Evolutionary conservation across 2,888 invertebrate species (phyloP).

Genomic region (Sphaerophoria taeniata): DNA sequence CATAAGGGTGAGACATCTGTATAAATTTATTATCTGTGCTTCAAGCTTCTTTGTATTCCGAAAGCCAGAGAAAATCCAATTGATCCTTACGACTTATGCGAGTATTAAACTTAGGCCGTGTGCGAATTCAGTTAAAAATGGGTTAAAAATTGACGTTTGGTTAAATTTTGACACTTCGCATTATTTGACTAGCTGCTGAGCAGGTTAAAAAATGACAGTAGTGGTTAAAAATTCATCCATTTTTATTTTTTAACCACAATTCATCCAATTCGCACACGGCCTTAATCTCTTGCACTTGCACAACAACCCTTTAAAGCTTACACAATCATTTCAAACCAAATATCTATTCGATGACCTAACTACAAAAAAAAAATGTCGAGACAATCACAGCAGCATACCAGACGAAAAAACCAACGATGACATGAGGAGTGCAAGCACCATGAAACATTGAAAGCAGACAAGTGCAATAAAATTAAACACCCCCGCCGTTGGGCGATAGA

Average conservation of each 20-base stretch:
- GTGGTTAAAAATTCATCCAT: no score
- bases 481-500: neutral
- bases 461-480: constrained; percentile 21
- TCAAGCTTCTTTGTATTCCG: neutral
- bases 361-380: neutral
- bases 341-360: constrained; percentile 2
- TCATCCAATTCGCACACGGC: no score
- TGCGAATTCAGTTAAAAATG: no score
- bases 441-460: constrained; percentile 13
- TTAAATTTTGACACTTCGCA: no score
- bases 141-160: no score
- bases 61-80: neutral
- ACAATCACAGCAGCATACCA: constrained; percentile 7
- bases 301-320: neutral
- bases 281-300: constrained; percentile 17
- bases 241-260: no score
- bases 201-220: no score
- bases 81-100: neutral
- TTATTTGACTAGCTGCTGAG: no score
- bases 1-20: no score
- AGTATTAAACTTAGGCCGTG: neutral
- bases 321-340: constrained; percentile 6
- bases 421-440: neutral
- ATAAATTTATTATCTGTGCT: no score
- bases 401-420: constrained; percentile 5